These are phyloP conservation scores for Saccostrea cuccullata DNA, from an alignment of 1,140 invertebrate species.

Conservation along the genomic window DNA sequence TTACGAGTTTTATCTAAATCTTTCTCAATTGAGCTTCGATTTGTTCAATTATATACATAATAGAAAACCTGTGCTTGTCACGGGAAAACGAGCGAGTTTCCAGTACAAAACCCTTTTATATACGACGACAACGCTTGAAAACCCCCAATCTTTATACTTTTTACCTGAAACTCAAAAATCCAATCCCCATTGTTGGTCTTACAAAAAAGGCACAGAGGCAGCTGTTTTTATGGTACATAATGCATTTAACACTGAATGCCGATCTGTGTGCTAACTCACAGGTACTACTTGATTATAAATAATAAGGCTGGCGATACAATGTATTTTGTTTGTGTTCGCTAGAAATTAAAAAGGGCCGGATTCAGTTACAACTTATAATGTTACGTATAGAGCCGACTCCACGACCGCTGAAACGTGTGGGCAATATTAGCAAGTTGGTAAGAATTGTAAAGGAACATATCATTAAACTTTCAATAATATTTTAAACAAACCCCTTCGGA, in stretches of 20 bases:
- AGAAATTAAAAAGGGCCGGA: neutral
- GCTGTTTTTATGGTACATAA: conserved; percentile 36
- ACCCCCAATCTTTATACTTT: conserved; percentile 28
- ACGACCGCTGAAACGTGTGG: neutral
- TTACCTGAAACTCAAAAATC: neutral
- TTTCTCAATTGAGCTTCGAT: conserved; percentile 24
- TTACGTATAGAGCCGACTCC: neutral
- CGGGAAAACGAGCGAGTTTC: conserved; percentile 7
- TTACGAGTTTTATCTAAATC: conserved; percentile 30
- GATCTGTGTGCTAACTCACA: conserved; percentile 22
- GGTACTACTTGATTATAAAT: conserved; percentile 32
- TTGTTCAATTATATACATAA: conserved; percentile 21
- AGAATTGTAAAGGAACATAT: neutral
- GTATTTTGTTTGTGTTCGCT: conserved; percentile 10
- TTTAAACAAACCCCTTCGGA: no score
- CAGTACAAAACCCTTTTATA: conserved; percentile 34
- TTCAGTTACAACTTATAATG: neutral
- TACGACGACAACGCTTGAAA: conserved; percentile 26
- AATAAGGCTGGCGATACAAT: conserved; percentile 4
- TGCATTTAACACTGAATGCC: conserved; percentile 27
- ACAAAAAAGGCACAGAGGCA: conserved; percentile 35
- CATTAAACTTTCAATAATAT: neutral
- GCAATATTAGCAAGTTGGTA: neutral
- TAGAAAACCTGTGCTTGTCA: conserved; percentile 32
- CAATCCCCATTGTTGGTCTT: conserved; percentile 10